Evolutionary conservation across 2,888 invertebrate genomes (phyloP), one percentile per base, ranked within the genome.

Genomic region (Tetragonisca angustula): DNA sequence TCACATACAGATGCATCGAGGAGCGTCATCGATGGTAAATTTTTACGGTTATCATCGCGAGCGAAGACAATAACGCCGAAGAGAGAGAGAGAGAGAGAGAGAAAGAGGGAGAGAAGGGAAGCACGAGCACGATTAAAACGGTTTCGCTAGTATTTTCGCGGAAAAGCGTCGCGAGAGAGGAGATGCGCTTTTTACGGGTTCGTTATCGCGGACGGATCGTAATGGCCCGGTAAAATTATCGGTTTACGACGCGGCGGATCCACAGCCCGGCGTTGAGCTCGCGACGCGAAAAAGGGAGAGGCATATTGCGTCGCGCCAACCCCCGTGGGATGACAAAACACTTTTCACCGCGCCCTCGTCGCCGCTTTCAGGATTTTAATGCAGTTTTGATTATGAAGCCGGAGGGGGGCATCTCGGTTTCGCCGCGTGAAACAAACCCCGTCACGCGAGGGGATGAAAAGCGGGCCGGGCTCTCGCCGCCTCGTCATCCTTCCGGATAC

Each of bases 291-390:
- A 36, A 32, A 78, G 85, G 90, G 88, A 81, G 82, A 87, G 87
- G 88, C 88, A 89, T 91, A 91, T 91, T 91, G 90, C 86, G 81
- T 85, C 85, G 84, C 62, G 74, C 74, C 78, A 77, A 80, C 87
- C 77, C 79, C 84, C 85, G 85, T 80, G 81, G 84, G 87, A 91
- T 92, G 91, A 92, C 89, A 90, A 90, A 90, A 92, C 91, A 92
- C 89, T 91, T 92, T 91, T 91, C 89, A 84, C 86, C 87, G 81
- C 84, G 77, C 88, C 86, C 79, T 82, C 87, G 81, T 61, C 88
- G 77, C 65, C 68, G 86, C 90, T 92, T 91, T 91, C 88, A 89
- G 76, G 86, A 88, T 91, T 91, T 91, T 91, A 89, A 91, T 90
- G 88, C 90, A 91, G 87, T 91, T 91, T 90, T 89, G 88, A 90